Conservation (phyloP, 2,888 invertebrate genomes). For the Halocaridina rubra region DNA sequence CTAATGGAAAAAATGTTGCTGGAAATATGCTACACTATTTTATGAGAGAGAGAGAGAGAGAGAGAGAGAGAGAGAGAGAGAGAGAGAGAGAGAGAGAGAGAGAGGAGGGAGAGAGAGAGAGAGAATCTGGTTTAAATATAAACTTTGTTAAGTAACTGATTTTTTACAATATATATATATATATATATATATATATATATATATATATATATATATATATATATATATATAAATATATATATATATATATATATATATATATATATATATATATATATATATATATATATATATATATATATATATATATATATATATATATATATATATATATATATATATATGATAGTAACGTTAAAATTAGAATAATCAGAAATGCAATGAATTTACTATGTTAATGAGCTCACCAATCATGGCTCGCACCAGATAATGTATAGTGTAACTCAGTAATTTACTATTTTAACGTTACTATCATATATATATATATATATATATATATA, state of each 20-base stretch:
- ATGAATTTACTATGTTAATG: no score
- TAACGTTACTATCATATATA: no score
- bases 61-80: background rate
- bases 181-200: background rate
- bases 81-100: background rate
- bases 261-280: background rate
- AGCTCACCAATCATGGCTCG: no score
- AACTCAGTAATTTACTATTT: no score
- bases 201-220: background rate
- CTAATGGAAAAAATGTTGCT: no score
- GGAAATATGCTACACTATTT: no score
- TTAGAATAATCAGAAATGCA: no score
- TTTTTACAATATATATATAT: background rate
- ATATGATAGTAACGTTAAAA: no score
- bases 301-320: background rate
- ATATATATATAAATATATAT: background rate
- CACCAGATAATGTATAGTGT: no score
- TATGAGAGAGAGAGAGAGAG: background rate
- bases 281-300: background rate
- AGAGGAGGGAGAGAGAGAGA: background rate
- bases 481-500: background rate
- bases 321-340: background rate
- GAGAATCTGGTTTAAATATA: background rate
- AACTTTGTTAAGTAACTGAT: background rate
- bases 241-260: background rate